phyloP scores from a whole-genome alignment of 2,888 invertebrate species.

The Druceiella hillmani region DNA sequence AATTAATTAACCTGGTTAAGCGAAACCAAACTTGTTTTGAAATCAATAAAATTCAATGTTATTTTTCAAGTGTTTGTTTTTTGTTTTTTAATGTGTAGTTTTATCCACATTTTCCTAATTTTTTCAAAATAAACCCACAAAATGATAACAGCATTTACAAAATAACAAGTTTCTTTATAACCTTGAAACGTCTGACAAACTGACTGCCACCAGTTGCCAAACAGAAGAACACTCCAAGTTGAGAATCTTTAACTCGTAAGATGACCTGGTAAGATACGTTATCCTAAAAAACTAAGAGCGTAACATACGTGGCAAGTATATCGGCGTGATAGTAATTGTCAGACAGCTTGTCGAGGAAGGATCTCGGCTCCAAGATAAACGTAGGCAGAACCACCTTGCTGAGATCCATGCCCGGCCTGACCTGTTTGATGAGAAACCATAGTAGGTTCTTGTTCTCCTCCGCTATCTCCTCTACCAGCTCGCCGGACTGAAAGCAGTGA shows the following conservation, averaged over 20 bases:
- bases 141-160: no score
- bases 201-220: neutral
- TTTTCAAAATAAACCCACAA: no score
- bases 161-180: no score
- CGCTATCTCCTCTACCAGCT: slow-evolving; percentile 85
- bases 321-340: slow-evolving; percentile 95
- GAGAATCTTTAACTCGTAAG: neutral
- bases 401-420: slow-evolving; percentile 93
- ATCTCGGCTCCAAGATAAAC: slow-evolving; percentile 89
- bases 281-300: neutral
- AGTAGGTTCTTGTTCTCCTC: slow-evolving; percentile 94
- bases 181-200: neutral
- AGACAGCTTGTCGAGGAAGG: slow-evolving; percentile 87
- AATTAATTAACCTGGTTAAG: no score
- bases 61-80: no score
- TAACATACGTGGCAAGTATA: slow-evolving; percentile 69
- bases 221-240: neutral
- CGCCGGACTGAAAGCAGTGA: slow-evolving; percentile 56
- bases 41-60: no score
- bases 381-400: slow-evolving; percentile 85
- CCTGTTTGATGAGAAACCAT: slow-evolving; percentile 93
- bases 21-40: no score
- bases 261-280: no score
- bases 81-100: no score
- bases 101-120: no score